Evolutionary conservation across 2,797 vertebrate species (phyloP).

Genomic region (Coreius guichenoti): DNA sequence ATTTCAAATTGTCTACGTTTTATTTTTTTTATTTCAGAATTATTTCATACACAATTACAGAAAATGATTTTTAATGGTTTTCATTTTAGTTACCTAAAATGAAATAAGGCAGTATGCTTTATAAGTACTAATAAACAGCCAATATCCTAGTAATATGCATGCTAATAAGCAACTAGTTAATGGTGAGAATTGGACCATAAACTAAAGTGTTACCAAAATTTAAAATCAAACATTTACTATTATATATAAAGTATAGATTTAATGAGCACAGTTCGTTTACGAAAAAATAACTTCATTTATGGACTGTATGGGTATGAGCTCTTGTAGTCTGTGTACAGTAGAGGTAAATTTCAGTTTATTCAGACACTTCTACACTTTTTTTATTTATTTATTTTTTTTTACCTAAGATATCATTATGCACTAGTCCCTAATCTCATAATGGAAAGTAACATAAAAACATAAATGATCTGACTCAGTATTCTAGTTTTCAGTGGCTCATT

Average conservation of each 20-base stretch:
- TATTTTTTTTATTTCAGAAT: not conserved
- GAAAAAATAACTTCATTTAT: not conserved
- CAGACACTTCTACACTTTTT: not conserved
- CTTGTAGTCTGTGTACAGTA: not conserved
- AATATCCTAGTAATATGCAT: too few species aligned
- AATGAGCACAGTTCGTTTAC: not conserved
- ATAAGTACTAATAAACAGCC: too few species aligned
- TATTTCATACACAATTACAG: not conserved
- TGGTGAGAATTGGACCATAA: too few species aligned
- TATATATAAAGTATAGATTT: not conserved
- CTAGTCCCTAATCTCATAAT: slow-evolving; percentile 23
- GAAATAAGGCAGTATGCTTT: too few species aligned
- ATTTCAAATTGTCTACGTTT: too few species aligned
- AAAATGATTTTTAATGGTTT: not conserved
- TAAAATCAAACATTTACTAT: too few species aligned
- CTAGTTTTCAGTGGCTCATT: not conserved
- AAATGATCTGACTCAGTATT: not conserved
- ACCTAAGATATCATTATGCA: not conserved
- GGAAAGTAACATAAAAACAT: not conserved
- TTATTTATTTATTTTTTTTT: not conserved
- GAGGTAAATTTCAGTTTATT: not conserved
- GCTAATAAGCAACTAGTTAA: too few species aligned
- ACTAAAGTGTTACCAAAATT: too few species aligned
- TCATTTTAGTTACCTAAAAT: not conserved
- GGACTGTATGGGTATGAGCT: not conserved